Percentiles rank a stretch among this genome's conserved stretches.
Conservation (phyloP, 2,797 vertebrate genomes). For the Scomberomorus guttatus region DNA sequence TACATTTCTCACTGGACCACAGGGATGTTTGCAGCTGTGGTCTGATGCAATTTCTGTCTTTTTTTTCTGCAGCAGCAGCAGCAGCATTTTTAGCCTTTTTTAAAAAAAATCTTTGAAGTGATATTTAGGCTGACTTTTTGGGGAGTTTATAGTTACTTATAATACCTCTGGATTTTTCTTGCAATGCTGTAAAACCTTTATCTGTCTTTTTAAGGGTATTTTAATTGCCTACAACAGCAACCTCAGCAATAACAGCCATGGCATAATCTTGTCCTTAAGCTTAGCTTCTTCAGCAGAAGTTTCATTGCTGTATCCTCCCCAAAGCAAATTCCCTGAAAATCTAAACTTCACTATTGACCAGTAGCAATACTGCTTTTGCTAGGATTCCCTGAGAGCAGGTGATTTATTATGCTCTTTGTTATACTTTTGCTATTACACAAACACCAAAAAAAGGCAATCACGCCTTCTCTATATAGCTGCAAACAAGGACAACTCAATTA, state of each 20-base stretch:
- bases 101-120: conserved; percentile 8
- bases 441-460: conserved; percentile 52
- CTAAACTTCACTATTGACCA: conserved; percentile 57
- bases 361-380: conserved; percentile 56
- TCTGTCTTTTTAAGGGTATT: conserved; percentile 57
- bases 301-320: conserved; percentile 32
- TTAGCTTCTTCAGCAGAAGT: conserved; percentile 63
- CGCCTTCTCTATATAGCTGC: conserved; percentile 16
- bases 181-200: conserved; percentile 39
- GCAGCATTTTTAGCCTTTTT: conserved; percentile 14
- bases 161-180: conserved; percentile 26
- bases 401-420: conserved; percentile 56
- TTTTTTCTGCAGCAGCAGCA: background rate
- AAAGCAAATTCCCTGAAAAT: conserved; percentile 52
- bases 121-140: conserved; percentile 26
- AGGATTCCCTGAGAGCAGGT: conserved; percentile 46
- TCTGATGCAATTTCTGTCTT: conserved; percentile 18
- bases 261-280: conserved; percentile 63
- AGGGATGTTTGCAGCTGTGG: conserved; percentile 10
- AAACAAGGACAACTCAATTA: conserved; percentile 47
- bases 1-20: conserved; percentile 32
- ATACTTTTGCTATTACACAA: conserved; percentile 51
- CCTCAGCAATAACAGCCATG: conserved; percentile 51
- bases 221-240: conserved; percentile 69
- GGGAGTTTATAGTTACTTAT: conserved; percentile 8